Evolutionary conservation across 2,797 vertebrate genomes (phyloP).

Genomic region (Stomatorhinus walkeri): DNA sequence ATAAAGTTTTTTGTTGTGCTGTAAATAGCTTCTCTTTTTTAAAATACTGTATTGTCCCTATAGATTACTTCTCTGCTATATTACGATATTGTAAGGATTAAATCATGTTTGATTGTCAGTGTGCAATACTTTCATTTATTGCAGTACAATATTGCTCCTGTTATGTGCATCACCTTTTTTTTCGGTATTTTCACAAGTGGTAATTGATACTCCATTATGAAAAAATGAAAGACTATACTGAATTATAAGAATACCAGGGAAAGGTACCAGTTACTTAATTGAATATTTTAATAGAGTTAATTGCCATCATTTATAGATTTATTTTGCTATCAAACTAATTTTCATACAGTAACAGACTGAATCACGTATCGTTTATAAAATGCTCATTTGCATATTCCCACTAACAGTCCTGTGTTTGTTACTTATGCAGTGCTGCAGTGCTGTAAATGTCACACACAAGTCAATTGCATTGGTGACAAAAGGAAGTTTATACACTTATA

Average conservation of each 20-base stretch:
- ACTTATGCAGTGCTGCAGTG: background rate
- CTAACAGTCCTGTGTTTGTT: background rate
- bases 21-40: constrained; percentile 15
- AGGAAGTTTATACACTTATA: background rate
- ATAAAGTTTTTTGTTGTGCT: constrained; percentile 2
- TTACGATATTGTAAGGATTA: background rate
- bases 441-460: background rate
- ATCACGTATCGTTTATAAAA: background rate
- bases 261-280: background rate
- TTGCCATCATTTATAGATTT: background rate
- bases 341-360: background rate
- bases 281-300: background rate
- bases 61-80: background rate
- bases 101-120: background rate
- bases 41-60: background rate
- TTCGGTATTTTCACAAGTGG: background rate
- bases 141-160: background rate
- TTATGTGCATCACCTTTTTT: background rate
- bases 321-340: background rate
- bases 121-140: background rate
- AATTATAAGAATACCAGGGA: background rate
- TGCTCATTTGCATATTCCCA: background rate
- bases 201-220: background rate
- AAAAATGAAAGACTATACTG: background rate
- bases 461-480: background rate